Evolutionary conservation across 2,797 vertebrate species (phyloP).

Genomic region (Liasis olivaceus): DNA sequence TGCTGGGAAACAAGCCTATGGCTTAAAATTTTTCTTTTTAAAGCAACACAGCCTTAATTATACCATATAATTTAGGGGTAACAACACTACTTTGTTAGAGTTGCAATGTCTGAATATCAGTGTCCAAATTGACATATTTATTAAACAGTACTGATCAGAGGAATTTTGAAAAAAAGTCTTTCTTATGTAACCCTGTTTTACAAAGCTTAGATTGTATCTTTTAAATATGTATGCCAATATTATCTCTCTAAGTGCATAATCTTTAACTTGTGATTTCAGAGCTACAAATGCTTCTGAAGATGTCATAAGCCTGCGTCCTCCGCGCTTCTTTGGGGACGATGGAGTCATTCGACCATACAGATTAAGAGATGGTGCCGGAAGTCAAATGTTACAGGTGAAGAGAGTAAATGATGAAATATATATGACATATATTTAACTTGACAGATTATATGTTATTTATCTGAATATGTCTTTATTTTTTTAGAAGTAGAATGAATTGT

Average conservation of each 20-base stretch:
- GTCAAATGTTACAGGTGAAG: slow-evolving; percentile 96
- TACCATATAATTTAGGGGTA: neutral
- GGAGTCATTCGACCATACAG: slow-evolving; percentile 96
- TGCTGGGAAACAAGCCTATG: neutral
- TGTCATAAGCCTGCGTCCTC: slow-evolving; percentile 87
- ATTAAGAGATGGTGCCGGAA: slow-evolving; percentile 90
- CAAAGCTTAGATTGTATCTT: neutral
- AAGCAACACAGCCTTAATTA: neutral
- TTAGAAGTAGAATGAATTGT: slow-evolving; percentile 32
- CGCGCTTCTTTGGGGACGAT: slow-evolving; percentile 94
- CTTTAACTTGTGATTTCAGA: slow-evolving; percentile 69
- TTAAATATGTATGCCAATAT: slow-evolving; percentile 4
- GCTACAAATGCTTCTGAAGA: slow-evolving; percentile 91
- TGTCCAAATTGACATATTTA: neutral
- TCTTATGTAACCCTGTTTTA: neutral
- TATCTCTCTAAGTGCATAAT: neutral
- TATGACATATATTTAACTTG: neutral
- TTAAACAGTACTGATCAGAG: neutral
- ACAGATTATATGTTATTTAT: neutral
- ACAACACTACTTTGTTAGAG: neutral
- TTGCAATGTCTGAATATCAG: neutral
- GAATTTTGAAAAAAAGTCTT: neutral
- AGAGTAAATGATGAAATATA: slow-evolving; percentile 44
- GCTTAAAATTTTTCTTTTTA: neutral
- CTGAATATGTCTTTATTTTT: slow-evolving; percentile 34